phyloP scores from a whole-genome alignment of 23 tunicate species.

The Trididemnum clinides region DNA sequence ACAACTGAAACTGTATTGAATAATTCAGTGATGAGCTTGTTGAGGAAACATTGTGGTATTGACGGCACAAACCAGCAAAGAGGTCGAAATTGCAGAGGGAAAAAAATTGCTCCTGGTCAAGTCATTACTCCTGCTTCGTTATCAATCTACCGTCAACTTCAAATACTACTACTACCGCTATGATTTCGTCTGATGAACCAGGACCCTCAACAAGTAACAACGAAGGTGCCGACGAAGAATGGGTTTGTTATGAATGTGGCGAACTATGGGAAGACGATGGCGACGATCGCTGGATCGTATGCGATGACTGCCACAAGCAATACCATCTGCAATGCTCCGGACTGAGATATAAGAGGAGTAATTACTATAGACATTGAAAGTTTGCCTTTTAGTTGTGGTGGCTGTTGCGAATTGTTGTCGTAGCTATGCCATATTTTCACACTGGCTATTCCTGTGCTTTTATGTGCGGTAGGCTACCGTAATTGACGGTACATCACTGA shows the following conservation, averaged over 20 bases:
- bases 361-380: slow-evolving; percentile 10
- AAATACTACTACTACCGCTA: no score
- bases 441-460: no score
- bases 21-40: neutral
- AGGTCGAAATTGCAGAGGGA: neutral
- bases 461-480: no score
- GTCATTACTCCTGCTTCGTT: neutral
- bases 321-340: slow-evolving; percentile 2
- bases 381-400: neutral
- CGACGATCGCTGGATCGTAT: neutral
- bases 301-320: neutral
- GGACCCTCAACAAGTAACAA: neutral
- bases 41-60: neutral
- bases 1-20: neutral
- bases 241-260: neutral
- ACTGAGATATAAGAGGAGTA: neutral
- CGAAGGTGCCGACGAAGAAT: neutral
- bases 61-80: neutral
- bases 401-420: neutral
- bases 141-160: no score
- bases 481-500: no score
- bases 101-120: neutral
- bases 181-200: no score
- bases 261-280: neutral
- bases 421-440: no score